These are phyloP conservation scores for Cardiocondyla obscurior DNA, from an alignment of 1,140 invertebrate species.

Conservation along the genomic window DNA sequence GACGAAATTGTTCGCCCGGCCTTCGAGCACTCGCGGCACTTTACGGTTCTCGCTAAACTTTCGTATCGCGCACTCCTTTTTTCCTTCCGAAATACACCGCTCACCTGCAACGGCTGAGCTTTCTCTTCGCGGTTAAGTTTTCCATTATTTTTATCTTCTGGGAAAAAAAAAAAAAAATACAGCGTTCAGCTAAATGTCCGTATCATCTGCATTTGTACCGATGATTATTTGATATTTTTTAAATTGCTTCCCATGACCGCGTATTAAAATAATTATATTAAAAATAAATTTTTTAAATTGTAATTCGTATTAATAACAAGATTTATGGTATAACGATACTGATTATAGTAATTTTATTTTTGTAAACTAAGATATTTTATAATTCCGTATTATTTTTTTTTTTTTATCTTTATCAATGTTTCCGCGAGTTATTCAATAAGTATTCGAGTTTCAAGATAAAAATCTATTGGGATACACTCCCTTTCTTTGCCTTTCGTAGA, in stretches of 20 bases:
- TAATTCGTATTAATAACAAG: not conserved
- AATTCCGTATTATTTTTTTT: not conserved
- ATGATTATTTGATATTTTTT: not conserved
- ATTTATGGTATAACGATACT: not conserved
- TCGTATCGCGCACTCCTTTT: not conserved
- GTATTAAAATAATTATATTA: not conserved
- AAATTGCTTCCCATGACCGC: not conserved
- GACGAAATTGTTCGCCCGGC: conserved; percentile 40
- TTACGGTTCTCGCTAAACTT: conserved; percentile 50
- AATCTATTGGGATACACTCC: not conserved
- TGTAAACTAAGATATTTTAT: not conserved
- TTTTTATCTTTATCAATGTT: not conserved
- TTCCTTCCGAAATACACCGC: not conserved
- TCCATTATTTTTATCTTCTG: not conserved
- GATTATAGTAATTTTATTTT: not conserved
- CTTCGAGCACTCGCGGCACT: conserved; percentile 38
- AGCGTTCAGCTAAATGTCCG: not conserved
- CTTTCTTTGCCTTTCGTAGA: not conserved
- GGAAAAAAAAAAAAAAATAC: too few relatives aligned
- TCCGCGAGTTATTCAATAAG: not conserved
- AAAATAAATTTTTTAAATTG: not conserved
- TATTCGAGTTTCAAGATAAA: conserved; percentile 14
- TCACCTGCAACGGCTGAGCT: not conserved
- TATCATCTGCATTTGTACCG: not conserved
- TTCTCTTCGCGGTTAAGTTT: conserved; percentile 11